Percentiles rank a stretch among this genome's conserved stretches.
phyloP scores from a whole-genome alignment of 35 echinoderm and acorn worm species.

The Hemicentrotus pulcherrimus region DNA sequence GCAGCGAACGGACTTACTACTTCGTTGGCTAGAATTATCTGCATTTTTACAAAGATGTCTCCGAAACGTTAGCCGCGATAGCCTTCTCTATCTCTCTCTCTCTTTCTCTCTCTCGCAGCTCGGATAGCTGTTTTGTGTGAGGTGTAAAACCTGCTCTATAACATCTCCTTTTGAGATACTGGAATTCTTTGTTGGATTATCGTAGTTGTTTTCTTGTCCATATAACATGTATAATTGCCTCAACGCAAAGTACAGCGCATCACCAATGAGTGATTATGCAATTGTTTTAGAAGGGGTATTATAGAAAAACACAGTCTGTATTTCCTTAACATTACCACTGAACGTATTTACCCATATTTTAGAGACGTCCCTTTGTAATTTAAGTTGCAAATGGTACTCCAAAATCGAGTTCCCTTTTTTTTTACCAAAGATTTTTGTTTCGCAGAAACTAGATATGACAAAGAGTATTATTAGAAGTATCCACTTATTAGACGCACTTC shows the following conservation, averaged over 20 bases:
- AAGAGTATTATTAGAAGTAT: neutral
- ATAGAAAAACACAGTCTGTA: no score
- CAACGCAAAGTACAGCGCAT: no score
- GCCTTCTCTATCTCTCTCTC: neutral
- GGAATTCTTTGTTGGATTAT: neutral
- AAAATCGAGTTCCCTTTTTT: no score
- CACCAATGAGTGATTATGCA: no score
- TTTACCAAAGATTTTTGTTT: neutral
- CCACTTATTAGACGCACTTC: no score
- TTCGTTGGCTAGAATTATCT: conserved; percentile 10
- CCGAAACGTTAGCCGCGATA: neutral
- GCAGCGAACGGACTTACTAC: conserved; percentile 8
- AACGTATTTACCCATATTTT: no score
- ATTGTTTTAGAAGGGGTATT: no score
- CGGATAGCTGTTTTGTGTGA: neutral
- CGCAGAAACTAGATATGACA: neutral
- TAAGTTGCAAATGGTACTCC: no score
- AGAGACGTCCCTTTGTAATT: no score
- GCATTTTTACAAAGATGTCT: neutral
- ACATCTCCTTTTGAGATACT: neutral
- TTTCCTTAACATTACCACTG: no score
- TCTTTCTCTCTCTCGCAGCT: neutral
- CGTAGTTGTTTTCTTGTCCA: no score
- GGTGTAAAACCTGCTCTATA: neutral
- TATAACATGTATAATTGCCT: no score